A percentile compares a stretch with the other conserved stretches of the same genome.
Conservation (phyloP, 2,888 invertebrate genomes). For the Apamea anceps region DNA sequence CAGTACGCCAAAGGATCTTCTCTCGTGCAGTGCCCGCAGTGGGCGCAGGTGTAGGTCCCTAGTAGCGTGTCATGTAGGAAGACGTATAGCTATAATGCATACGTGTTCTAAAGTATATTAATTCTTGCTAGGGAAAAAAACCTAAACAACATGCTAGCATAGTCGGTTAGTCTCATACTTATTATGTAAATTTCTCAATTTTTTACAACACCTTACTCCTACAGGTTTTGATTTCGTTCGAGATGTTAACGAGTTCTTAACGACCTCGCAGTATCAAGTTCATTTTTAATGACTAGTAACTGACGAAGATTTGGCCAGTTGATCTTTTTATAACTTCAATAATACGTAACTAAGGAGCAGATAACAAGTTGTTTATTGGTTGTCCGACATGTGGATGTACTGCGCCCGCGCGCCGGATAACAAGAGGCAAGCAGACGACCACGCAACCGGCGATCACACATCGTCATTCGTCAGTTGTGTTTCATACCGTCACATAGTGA, state of each 20-base stretch:
- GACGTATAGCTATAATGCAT: too few relatives aligned
- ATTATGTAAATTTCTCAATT: conserved; percentile 8
- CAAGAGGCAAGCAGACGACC: conserved; percentile 38
- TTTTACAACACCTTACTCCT: conserved; percentile 11
- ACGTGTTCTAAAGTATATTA: background rate
- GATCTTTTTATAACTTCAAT: conserved; percentile 52
- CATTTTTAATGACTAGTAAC: conserved; percentile 38
- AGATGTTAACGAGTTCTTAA: conserved; percentile 38
- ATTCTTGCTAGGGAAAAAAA: background rate
- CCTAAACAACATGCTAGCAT: background rate
- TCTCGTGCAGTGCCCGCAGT: too few relatives aligned
- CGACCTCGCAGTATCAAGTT: conserved; percentile 27
- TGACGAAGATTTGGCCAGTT: conserved; percentile 50
- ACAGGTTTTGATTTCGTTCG: conserved; percentile 29
- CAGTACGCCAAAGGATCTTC: too few relatives aligned
- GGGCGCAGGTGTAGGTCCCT: too few relatives aligned
- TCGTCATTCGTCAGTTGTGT: conserved; percentile 64
- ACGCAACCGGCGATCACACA: conserved; percentile 36
- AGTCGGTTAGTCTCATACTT: background rate
- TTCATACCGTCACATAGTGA: conserved; percentile 49
- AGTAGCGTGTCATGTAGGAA: too few relatives aligned
- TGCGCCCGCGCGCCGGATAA: conserved; percentile 52
- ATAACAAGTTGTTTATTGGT: conserved; percentile 66
- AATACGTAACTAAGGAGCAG: conserved; percentile 49
- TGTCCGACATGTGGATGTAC: conserved; percentile 45